These are phyloP conservation scores for Gadopsis bispinosus DNA, from an alignment of 2,797 vertebrate species.

Conservation along the genomic window DNA sequence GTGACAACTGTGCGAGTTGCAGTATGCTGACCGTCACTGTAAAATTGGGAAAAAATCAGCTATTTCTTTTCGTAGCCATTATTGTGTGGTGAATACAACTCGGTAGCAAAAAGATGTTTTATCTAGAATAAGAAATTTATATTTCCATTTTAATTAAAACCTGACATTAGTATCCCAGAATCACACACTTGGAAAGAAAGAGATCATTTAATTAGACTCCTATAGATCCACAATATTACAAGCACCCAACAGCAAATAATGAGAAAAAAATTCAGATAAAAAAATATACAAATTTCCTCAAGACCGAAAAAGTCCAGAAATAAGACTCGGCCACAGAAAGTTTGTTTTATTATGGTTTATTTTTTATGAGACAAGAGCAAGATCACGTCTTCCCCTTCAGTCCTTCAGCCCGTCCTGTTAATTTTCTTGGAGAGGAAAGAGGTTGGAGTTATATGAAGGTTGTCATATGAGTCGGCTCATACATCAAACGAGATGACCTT, in stretches of 20 bases:
- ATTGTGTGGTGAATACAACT: not conserved
- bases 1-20: not conserved
- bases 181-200: not conserved
- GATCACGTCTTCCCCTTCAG: slow-evolving; percentile 52
- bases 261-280: not conserved
- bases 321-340: slow-evolving; percentile 17
- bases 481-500: slow-evolving; percentile 81
- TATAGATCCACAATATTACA: not conserved
- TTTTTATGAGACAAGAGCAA: slow-evolving; percentile 55
- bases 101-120: not conserved
- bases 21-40: not conserved
- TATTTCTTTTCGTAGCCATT: not conserved
- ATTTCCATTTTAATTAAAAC: not conserved
- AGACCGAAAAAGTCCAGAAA: not conserved
- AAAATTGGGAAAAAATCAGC: not conserved
- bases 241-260: not conserved
- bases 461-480: slow-evolving; percentile 76
- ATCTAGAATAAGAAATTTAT: not conserved
- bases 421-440: slow-evolving; percentile 75
- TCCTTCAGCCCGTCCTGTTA: slow-evolving; percentile 73
- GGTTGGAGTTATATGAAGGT: slow-evolving; percentile 80
- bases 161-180: not conserved
- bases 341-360: slow-evolving; percentile 23
- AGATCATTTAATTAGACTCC: not conserved
- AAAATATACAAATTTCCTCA: not conserved